Evolutionary conservation across 2,888 invertebrate species (phyloP).

Genomic region (Conchocele bisecta): DNA sequence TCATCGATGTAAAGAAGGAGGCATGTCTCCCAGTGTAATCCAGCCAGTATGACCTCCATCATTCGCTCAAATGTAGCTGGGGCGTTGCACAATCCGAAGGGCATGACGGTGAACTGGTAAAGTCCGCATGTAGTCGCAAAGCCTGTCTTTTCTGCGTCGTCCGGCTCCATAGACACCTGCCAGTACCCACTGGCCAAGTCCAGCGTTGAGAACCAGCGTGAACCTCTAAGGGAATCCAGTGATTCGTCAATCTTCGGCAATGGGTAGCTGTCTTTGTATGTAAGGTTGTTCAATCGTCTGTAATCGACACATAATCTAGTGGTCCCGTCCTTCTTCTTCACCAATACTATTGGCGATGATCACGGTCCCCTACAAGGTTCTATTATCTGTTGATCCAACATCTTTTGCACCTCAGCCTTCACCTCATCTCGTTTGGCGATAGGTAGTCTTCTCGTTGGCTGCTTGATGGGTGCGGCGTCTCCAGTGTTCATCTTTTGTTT

Average conservation of each 20-base stretch:
- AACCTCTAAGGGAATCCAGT: neutral
- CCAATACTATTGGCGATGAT: neutral
- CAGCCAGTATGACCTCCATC: neutral
- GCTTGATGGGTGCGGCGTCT: neutral
- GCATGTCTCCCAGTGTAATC: neutral
- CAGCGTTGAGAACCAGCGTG: neutral
- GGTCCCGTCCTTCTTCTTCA: neutral
- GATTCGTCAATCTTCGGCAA: neutral
- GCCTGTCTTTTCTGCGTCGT: neutral
- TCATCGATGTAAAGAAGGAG: neutral
- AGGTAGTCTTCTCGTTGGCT: neutral
- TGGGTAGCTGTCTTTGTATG: neutral
- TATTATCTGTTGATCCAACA: neutral
- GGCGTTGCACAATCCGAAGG: neutral
- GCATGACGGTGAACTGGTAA: neutral
- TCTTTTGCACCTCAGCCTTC: neutral
- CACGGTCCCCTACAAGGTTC: neutral
- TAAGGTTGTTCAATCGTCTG: neutral
- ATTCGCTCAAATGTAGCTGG: neutral
- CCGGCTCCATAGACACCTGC: neutral
- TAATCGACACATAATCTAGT: slow-evolving; percentile 1
- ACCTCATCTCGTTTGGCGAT: neutral
- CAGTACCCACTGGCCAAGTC: neutral
- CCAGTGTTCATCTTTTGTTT: neutral
- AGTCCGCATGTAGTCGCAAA: neutral